Evolutionary conservation across 1,140 invertebrate genomes (phyloP).

Genomic region (Drosophila neocordata): DNA sequence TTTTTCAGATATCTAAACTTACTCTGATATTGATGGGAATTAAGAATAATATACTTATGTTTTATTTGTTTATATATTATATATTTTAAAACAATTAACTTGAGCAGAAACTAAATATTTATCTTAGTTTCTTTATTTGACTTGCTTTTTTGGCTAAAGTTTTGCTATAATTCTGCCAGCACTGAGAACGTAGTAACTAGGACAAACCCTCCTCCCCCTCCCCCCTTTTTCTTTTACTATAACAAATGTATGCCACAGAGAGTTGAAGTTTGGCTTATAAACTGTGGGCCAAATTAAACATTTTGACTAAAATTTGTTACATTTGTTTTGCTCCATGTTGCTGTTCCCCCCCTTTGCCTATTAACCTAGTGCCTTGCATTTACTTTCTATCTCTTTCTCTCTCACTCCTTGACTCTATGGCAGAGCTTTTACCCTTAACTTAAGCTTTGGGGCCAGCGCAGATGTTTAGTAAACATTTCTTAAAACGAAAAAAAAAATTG

Average conservation of each 20-base stretch:
- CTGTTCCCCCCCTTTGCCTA: neutral
- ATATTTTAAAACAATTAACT: too few relatives aligned
- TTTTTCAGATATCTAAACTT: too few relatives aligned
- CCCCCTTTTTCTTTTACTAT: neutral
- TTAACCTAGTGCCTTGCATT: conserved; percentile 15
- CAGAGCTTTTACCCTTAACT: conserved; percentile 11
- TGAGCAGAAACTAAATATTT: too few relatives aligned
- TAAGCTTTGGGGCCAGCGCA: conserved; percentile 2
- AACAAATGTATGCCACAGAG: neutral
- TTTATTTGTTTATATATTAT: too few relatives aligned
- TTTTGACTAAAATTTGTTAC: neutral
- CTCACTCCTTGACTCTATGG: neutral
- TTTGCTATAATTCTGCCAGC: neutral
- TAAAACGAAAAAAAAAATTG: neutral
- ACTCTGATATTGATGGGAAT: too few relatives aligned
- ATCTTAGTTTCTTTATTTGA: too few relatives aligned
- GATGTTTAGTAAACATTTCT: neutral
- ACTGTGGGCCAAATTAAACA: neutral
- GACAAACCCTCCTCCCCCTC: neutral
- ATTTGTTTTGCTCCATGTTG: neutral
- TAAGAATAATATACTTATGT: too few relatives aligned
- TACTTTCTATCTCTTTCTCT: neutral
- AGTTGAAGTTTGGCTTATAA: neutral
- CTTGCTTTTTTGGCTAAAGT: too few relatives aligned
- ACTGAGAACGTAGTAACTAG: neutral